Evolutionary conservation across 2,797 vertebrate genomes (phyloP), one percentile per base, ranked within the genome.

Genomic region (Microhierax caerulescens): DNA sequence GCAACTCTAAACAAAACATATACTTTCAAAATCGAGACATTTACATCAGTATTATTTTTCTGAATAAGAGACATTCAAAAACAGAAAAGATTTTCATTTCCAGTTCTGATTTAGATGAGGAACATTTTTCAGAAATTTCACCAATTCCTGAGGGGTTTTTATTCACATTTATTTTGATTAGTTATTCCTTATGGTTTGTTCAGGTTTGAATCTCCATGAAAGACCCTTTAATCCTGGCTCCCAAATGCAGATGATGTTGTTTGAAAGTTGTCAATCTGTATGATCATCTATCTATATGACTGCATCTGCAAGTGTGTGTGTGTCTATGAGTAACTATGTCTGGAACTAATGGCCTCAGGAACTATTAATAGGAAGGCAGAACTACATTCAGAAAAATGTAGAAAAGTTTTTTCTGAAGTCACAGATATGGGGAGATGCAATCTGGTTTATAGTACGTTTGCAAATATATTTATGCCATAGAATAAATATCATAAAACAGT

Each of bases 391-490:
- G 34, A 86, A 93, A 90, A 96, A 94, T 61, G 56, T 10, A 61
- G 48, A 95, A 88, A 81, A 82, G 7, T 80, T 87, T 92, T 92
- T 34, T 94, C 60, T 78, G 80, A 96, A 95, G 64, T 64, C 74
- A 85, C 39, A 92, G 19, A 67, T 92, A 95, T 60, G 50, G 64
- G 56, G 51, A 94, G 75, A 72, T 70, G 45, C 27, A 89, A 93
- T 92, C 90, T 75, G 39, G 7, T 64, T 95, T 88, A 86, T 61
- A 59, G 43, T 82, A 83, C 32, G 68, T 54, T 87, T 85, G 65
- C 75, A 90, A 97, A 95, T 90, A 78, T 79, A 97, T 96, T 96
- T 94, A 95, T 85, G 51, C 21, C 59, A 68, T 85, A 69, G 23
- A 85, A 74, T 76, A 96, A 94, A 95, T 93, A 91, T 63, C 51